A percentile compares a stretch with the other conserved stretches of the same genome.
These are phyloP conservation scores for Globia sparganii DNA, from an alignment of 2,888 invertebrate species.

Conservation along the genomic window DNA sequence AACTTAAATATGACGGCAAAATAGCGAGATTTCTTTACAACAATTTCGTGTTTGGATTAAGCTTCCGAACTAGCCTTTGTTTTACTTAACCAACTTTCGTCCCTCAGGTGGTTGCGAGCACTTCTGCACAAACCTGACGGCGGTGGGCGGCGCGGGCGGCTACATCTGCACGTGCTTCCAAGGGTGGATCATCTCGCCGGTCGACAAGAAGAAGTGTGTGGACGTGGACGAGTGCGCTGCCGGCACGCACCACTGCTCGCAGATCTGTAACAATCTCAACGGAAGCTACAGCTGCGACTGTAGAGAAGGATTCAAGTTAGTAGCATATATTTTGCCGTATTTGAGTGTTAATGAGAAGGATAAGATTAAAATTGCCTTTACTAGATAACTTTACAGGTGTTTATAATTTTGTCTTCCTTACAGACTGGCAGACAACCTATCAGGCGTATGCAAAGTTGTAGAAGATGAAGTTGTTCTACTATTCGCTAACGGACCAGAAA, in stretches of 20 bases:
- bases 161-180: slow-evolving; percentile 97
- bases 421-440: slow-evolving; percentile 93
- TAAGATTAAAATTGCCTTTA: background rate
- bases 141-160: slow-evolving; percentile 85
- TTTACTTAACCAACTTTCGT: background rate
- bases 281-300: slow-evolving; percentile 98
- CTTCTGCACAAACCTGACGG: slow-evolving; percentile 95
- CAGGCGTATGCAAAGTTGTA: slow-evolving; percentile 95
- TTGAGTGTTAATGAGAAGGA: background rate
- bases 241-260: slow-evolving; percentile 97
- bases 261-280: slow-evolving; percentile 97
- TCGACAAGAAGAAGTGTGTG: slow-evolving; percentile 95
- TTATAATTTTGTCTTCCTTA: slow-evolving; percentile 42
- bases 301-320: slow-evolving; percentile 93
- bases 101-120: slow-evolving; percentile 97
- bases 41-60: background rate
- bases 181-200: slow-evolving; percentile 95
- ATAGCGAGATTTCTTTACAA: background rate
- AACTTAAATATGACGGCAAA: background rate
- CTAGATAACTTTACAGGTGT: background rate
- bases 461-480: slow-evolving; percentile 92
- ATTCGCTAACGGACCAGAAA: slow-evolving; percentile 96
- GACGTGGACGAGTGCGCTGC: slow-evolving; percentile 97
- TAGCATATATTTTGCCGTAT: background rate
- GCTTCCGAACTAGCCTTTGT: background rate